Base-by-base conservation (phyloP, 2,797 vertebrate genomes). In the Molossus molossus region DNA sequence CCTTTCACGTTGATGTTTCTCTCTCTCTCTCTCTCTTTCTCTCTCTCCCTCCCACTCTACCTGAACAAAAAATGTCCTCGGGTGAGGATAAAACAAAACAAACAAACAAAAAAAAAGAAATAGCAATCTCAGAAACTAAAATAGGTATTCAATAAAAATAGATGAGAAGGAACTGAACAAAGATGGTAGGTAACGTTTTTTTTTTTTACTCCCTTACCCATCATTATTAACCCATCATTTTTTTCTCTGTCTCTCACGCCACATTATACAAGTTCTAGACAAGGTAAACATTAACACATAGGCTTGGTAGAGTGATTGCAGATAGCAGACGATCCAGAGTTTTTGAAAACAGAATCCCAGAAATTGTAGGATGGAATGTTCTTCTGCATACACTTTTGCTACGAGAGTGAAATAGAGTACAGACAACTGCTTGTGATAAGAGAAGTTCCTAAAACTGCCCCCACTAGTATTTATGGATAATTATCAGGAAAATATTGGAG, bases 241-340 rank as follows among this genome's bases (percentile, higher is more conserved):
- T 10, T 67, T 92, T 81, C 4, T 50, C 62, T 95, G 76, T 60
- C 37, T 10, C 8, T 62, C 17, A 21, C 5, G 62, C 69, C 21
- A 62, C 13, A 0, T 65, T 55, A 29, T 20, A n/a, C 4, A 8
- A 62, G 29, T 60, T 70, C 64, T 58, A 65, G 11, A 69, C 6
- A 90, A 93, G 27, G 33, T 37, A 33, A 87, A 95, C 60, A 55
- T 64, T 55, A 81, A 60, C 60, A 62, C 20, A 58, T 33, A 69
- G 58, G 6, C 70, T 64, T 84, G 10, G 29, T 23, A 75, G 18
- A 84, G 29, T 37, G 50, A 33, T 25, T 83, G 58, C 13, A 60
- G 70, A 64, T 3, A 96, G 50, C 5, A 73, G 17, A 84, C 29
- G 11, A 67, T 53, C 5, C 64, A 69, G 40, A 83, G 21, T 79